Conservation (phyloP, 2,113 vertebrate genomes). For the Polypterus senegalus region DNA sequence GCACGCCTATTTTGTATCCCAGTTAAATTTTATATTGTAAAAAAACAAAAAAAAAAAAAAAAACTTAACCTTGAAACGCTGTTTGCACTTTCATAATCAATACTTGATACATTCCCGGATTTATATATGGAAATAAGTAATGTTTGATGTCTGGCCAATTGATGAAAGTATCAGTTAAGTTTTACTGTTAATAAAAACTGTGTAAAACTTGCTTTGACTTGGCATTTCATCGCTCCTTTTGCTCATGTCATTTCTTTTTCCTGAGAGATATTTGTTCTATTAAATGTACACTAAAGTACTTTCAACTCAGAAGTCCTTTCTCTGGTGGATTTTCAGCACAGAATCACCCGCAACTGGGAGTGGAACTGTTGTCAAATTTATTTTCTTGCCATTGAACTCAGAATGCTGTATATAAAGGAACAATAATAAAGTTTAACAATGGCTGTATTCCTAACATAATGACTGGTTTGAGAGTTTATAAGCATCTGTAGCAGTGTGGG, state of each 20-base stretch:
- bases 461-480: too few species aligned
- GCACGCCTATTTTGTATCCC: conserved; percentile 86
- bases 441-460: too few species aligned
- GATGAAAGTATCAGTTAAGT: conserved; percentile 42
- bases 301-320: too few species aligned
- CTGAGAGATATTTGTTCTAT: conserved; percentile 1
- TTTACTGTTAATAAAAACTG: conserved; percentile 24
- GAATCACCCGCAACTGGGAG: too few species aligned
- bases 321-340: too few species aligned
- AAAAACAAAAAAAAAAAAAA: conserved; percentile 23
- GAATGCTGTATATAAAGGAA: too few species aligned
- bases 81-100: conserved; percentile 99
- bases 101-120: conserved; percentile 99
- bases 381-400: too few species aligned
- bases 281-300: too few species aligned
- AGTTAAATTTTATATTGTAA: conserved; percentile 86
- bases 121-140: conserved; percentile 61
- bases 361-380: too few species aligned
- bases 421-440: too few species aligned
- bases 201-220: conserved; percentile 2
- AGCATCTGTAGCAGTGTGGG: too few species aligned
- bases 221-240: too few species aligned
- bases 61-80: conserved; percentile 92
- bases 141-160: conserved; percentile 91
- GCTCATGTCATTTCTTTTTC: conserved; percentile 2